phyloP scores from a whole-genome alignment of 2,113 vertebrate genomes.

The Chloropsis cyanopogon region DNA sequence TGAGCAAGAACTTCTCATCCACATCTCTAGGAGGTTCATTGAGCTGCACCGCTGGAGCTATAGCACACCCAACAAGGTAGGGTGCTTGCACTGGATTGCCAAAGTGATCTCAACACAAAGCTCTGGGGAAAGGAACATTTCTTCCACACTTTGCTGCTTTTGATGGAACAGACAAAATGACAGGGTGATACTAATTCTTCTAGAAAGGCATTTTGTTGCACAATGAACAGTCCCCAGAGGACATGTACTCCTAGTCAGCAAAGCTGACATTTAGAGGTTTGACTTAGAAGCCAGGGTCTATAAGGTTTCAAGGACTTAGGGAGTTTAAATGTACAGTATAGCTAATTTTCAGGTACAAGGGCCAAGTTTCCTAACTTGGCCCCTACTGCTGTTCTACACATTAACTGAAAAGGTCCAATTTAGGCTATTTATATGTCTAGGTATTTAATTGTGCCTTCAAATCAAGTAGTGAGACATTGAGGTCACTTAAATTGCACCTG shows the following conservation, averaged over 20 bases:
- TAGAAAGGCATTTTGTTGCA: not conserved
- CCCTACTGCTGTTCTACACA: not conserved
- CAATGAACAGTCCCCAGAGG: not conserved
- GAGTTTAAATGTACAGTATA: not conserved
- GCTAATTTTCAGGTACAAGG: not conserved
- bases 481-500: not conserved
- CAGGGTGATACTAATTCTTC: not conserved
- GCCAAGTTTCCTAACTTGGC: not conserved
- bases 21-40: not conserved
- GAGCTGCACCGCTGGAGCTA: not conserved
- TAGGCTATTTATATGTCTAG: not conserved
- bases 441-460: slow-evolving; percentile 15
- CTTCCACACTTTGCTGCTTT: not conserved
- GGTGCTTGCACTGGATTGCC: not conserved
- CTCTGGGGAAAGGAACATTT: not conserved
- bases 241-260: not conserved
- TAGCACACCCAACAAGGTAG: not conserved
- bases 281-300: not conserved
- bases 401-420: slow-evolving; percentile 13
- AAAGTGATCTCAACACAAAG: not conserved
- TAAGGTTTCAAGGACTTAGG: not conserved
- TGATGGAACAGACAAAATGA: not conserved
- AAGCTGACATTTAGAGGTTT: not conserved
- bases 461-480: not conserved
- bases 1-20: not conserved